Evolutionary conservation across 2,797 vertebrate species (phyloP).

Genomic region (Hyperoplus immaculatus): DNA sequence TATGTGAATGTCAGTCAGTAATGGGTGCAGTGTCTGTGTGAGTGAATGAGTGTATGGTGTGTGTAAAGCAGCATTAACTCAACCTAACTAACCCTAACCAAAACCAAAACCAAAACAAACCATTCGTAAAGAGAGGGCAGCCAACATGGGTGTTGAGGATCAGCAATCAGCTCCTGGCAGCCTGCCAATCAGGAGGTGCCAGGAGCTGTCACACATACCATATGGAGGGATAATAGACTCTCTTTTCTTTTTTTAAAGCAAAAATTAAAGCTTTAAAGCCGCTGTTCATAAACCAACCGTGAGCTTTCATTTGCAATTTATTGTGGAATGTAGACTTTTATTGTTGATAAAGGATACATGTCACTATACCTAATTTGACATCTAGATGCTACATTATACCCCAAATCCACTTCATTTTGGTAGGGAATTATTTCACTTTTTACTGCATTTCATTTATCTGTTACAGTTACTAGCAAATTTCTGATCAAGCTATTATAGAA

Average conservation of each 20-base stretch:
- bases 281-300: background rate
- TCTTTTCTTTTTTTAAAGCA: slow-evolving; percentile 14
- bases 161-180: no score
- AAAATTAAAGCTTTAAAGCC: background rate
- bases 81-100: no score
- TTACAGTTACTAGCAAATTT: background rate
- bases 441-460: background rate
- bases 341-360: background rate
- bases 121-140: no score
- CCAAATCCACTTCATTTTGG: background rate
- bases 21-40: no score
- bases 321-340: background rate
- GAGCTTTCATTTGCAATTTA: background rate
- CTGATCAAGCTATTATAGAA: background rate
- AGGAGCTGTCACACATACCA: background rate
- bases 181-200: no score
- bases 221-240: slow-evolving; percentile 22
- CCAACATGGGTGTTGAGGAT: no score
- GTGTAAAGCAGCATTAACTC: no score
- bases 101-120: no score
- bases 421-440: background rate
- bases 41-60: no score
- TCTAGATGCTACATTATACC: background rate
- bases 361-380: no score
- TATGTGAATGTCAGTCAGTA: no score